Evolutionary conservation across 2,888 invertebrate genomes (phyloP).

Genomic region (Pegoplata infirma): DNA sequence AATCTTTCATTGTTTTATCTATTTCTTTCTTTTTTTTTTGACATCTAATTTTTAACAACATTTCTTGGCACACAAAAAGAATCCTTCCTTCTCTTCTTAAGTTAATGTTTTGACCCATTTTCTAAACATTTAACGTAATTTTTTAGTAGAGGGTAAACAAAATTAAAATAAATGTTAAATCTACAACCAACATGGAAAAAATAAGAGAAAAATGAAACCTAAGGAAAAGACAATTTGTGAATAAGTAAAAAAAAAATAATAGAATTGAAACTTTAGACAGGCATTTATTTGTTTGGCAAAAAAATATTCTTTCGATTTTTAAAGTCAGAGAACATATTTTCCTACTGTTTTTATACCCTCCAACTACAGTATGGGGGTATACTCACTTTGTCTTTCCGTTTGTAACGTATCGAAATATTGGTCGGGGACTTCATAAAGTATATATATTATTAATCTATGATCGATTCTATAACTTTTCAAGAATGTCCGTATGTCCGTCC

Average conservation of each 20-base stretch:
- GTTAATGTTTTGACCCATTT: constrained; percentile 60
- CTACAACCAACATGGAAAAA: constrained; percentile 38
- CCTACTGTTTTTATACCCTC: too few species aligned
- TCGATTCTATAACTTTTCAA: too few species aligned
- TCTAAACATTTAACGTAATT: constrained; percentile 58
- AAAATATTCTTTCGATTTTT: too few species aligned
- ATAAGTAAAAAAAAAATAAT: constrained; percentile 24
- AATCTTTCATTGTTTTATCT: neutral
- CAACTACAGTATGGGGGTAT: too few species aligned
- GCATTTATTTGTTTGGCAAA: too few species aligned
- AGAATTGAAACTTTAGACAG: too few species aligned
- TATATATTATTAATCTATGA: too few species aligned
- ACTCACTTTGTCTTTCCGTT: too few species aligned
- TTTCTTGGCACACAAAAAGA: neutral
- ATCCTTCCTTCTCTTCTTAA: constrained; percentile 17
- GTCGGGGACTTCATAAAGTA: too few species aligned
- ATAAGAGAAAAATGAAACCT: constrained; percentile 14
- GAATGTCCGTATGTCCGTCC: too few species aligned
- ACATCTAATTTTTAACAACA: constrained; percentile 13
- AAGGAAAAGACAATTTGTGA: constrained; percentile 31
- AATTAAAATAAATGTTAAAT: constrained; percentile 60
- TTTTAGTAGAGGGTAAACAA: constrained; percentile 57
- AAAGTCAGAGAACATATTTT: too few species aligned
- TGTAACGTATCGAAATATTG: too few species aligned
- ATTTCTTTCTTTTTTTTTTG: neutral